phyloP scores from a whole-genome alignment of 2,888 invertebrate species.

The Chouioia cunea region DNA sequence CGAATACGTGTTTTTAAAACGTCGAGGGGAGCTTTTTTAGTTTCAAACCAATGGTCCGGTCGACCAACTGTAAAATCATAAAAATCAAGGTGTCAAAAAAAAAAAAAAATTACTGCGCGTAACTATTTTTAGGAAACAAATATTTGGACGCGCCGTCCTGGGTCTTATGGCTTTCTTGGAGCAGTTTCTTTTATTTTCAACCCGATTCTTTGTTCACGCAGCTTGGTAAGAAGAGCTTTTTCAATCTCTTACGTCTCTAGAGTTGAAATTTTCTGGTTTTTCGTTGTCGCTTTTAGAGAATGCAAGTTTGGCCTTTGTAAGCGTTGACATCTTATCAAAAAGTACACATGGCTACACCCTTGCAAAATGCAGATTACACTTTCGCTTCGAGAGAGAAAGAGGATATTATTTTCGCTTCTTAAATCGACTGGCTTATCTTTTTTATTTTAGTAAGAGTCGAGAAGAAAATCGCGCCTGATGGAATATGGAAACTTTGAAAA shows the following conservation, averaged over 20 bases:
- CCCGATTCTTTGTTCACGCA: slow-evolving; percentile 6
- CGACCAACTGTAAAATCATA: slow-evolving; percentile 40
- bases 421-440: too few species aligned
- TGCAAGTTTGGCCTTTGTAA: too few species aligned
- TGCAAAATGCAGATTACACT: background rate
- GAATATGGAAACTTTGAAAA: too few species aligned
- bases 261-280: background rate
- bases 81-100: slow-evolving; percentile 32
- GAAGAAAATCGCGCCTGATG: too few species aligned
- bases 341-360: too few species aligned
- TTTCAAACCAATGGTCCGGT: slow-evolving; percentile 22
- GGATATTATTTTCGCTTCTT: too few species aligned
- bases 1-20: slow-evolving; percentile 34
- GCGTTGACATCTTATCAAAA: too few species aligned
- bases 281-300: background rate
- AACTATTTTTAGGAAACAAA: slow-evolving; percentile 29
- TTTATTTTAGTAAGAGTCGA: too few species aligned
- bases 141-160: slow-evolving; percentile 27
- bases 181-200: background rate
- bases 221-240: background rate
- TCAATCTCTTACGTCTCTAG: background rate
- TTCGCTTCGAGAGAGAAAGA: background rate
- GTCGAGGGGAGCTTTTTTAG: background rate
- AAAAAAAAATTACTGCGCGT: slow-evolving; percentile 23
- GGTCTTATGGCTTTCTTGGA: slow-evolving; percentile 16